Percentiles rank a stretch among this genome's conserved stretches.
Evolutionary conservation across 1,140 invertebrate genomes (phyloP).

Genomic region (Episyrphus balteatus): DNA sequence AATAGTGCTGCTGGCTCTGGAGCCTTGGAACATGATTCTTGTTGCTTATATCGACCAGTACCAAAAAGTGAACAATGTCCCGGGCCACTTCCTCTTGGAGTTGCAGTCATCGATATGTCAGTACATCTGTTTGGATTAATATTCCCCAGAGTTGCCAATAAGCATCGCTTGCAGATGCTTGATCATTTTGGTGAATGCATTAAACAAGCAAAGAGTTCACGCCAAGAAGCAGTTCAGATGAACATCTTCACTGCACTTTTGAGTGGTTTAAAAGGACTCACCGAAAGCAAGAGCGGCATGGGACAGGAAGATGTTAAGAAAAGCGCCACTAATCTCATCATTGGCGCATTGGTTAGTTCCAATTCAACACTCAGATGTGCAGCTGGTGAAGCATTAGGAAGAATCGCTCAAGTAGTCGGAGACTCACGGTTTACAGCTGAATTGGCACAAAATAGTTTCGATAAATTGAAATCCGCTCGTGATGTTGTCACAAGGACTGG

Average conservation of each 20-base stretch:
- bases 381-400: constrained; percentile 75
- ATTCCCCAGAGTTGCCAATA: constrained; percentile 87
- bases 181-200: constrained; percentile 95
- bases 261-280: constrained; percentile 76
- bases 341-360: constrained; percentile 66
- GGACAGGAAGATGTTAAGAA: constrained; percentile 85
- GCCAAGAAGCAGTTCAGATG: constrained; percentile 92
- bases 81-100: constrained; percentile 87
- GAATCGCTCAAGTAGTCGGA: constrained; percentile 77
- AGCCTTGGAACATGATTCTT: constrained; percentile 90
- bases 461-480: constrained; percentile 73
- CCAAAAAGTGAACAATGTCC: constrained; percentile 36
- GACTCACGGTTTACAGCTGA: constrained; percentile 82
- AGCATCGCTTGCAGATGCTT: constrained; percentile 92
- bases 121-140: constrained; percentile 87
- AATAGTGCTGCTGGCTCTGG: constrained; percentile 90
- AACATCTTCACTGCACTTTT: constrained; percentile 93
- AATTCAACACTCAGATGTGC: constrained; percentile 82
- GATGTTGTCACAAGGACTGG: constrained; percentile 84
- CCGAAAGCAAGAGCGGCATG: constrained; percentile 74
- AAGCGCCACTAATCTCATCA: constrained; percentile 69
- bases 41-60: constrained; percentile 70
- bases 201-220: constrained; percentile 76
- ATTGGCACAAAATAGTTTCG: constrained; percentile 83
- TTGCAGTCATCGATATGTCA: constrained; percentile 91